Base-by-base conservation (phyloP, 2,888 invertebrate genomes). In the Alsophila aescularia region DNA sequence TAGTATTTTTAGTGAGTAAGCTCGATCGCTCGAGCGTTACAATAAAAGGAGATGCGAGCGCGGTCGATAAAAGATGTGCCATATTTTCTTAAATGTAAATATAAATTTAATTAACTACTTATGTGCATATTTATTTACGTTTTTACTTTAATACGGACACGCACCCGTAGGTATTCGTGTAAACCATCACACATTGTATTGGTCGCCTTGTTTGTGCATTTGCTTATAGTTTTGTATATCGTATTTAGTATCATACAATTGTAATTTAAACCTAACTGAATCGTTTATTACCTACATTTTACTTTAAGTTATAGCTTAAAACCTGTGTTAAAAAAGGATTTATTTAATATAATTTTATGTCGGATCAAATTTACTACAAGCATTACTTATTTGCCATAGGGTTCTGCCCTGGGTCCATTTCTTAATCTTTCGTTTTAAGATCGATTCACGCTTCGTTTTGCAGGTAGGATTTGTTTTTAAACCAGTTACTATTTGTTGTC, bases 31-130 rank as follows among this genome's bases (percentile, higher is more conserved):
- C 73, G 70, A 67, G 68, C 67, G 64, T 62, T 41, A 58, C 64
- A 70, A 72, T 67, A 63, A 58, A 54, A 64, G 62, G 52, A 64
- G 69, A 66, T 67, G 73, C 70, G 79, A 79, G 83, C 83, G 87
- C 87, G 88, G 86, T 89, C 85, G 87, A 85, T 81, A 76, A 75
- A 82, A 85, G 88, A 88, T 90, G 91, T 91, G 91, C 91, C 91
- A 91, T 91, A 91, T 91, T 89, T 88, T 90, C 83, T 83, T 87
- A 86, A 79, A 80, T 90, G 90, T 90, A 91, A 90, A 90, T 90
- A 91, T 90, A 89, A 85, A 85, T 82, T 84, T 89, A 85, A 85
- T 79, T 86, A 77, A 61, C 73, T 81, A 84, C 76, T 85, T 83
- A 85, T 84, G 80, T 83, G 85, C 84, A 87, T 90, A 90, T 90